A percentile compares a stretch with the other conserved stretches of the same genome.
These are phyloP conservation scores for Perizoma flavofasciatum DNA, from an alignment of 2,888 invertebrate genomes.

Conservation along the genomic window DNA sequence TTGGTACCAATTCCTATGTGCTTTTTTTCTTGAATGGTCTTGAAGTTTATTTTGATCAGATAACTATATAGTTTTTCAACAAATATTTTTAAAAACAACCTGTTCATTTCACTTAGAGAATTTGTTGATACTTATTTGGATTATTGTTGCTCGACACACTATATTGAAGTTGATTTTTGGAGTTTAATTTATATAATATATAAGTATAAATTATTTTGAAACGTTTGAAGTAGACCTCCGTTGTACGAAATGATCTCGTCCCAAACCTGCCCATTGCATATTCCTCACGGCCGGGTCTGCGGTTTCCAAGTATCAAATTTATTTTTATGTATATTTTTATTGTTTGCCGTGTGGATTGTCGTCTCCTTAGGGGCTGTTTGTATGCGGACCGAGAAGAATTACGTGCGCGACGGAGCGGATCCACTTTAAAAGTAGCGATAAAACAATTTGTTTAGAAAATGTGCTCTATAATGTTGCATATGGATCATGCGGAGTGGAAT, in stretches of 20 bases:
- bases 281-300: slow-evolving; percentile 63
- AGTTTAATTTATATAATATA: too few species aligned
- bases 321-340: slow-evolving; percentile 81
- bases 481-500: slow-evolving; percentile 57
- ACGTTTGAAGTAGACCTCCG: slow-evolving; percentile 28
- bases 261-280: slow-evolving; percentile 57
- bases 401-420: slow-evolving; percentile 69
- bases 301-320: slow-evolving; percentile 74
- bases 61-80: too few species aligned
- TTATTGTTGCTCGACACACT: too few species aligned
- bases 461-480: slow-evolving; percentile 64
- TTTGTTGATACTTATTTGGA: too few species aligned
- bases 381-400: slow-evolving; percentile 78
- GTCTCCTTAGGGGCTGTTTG: slow-evolving; percentile 79
- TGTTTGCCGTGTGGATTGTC: slow-evolving; percentile 79
- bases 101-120: too few species aligned
- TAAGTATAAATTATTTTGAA: slow-evolving; percentile 10
- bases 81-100: too few species aligned
- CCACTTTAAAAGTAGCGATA: slow-evolving; percentile 74
- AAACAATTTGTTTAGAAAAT: slow-evolving; percentile 79
- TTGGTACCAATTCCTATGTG: too few species aligned
- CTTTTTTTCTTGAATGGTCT: too few species aligned
- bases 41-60: too few species aligned
- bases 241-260: slow-evolving; percentile 44
- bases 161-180: too few species aligned